A percentile compares a stretch with the other conserved stretches of the same genome.
Evolutionary conservation across 2,797 vertebrate genomes (phyloP).

Genomic region (Falco berigora): DNA sequence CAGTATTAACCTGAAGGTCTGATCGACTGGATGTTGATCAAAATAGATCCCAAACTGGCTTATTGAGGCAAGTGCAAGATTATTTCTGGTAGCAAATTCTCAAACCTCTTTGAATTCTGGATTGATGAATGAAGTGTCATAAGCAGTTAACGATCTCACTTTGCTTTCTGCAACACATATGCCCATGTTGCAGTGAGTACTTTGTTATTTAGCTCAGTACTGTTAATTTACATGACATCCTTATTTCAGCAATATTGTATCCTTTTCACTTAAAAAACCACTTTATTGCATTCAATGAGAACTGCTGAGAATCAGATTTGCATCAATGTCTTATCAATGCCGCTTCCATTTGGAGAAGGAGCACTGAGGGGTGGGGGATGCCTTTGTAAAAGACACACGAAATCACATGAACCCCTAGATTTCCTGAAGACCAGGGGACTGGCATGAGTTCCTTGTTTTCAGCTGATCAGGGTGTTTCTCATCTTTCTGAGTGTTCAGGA

Average conservation of each 20-base stretch:
- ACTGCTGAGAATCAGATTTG: neutral
- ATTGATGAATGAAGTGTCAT: neutral
- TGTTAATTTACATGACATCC: neutral
- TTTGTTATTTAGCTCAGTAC: neutral
- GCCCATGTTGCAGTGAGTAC: neutral
- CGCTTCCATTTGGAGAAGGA: neutral
- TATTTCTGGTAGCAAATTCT: neutral
- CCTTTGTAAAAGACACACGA: neutral
- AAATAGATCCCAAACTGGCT: neutral
- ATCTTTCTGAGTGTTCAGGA: neutral
- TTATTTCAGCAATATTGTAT: neutral
- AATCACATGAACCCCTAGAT: neutral
- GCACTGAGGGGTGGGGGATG: accelerated
- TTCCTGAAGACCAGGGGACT: neutral
- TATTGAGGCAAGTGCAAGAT: neutral
- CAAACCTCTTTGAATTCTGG: neutral
- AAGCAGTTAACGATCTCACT: neutral
- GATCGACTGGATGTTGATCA: neutral
- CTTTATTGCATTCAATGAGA: neutral
- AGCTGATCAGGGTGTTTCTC: neutral
- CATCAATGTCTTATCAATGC: neutral
- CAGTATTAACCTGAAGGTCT: neutral
- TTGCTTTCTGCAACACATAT: neutral
- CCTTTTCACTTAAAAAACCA: neutral
- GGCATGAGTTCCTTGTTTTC: neutral